Base-by-base conservation (phyloP, 2,797 vertebrate species). In the Spea hammondii region DNA sequence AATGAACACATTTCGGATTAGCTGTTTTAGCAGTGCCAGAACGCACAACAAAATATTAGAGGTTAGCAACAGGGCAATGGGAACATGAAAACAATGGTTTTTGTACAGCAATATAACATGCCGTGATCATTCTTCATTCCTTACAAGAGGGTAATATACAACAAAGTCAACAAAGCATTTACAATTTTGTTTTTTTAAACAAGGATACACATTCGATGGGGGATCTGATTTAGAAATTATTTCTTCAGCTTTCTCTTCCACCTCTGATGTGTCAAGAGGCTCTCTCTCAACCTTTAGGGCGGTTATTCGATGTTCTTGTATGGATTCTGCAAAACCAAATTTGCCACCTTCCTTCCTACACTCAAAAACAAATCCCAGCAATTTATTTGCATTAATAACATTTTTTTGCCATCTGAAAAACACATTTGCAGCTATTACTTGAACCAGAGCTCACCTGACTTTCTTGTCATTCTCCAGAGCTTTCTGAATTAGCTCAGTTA, bases 321-420 rank as follows among this genome's bases (percentile, higher is more conserved):
- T 87, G 0, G 96, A 98, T 83, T 99, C 98, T 0, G 96, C 97
- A 32, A 97, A 98, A 79, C 98, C 97, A 3, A 93, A 98, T 84
- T 92, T 95, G 0, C 93, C 92, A 0, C 97, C 96, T 69, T 96
- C 94, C 82, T 98, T 99, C 90, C 98, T 99, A 86, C n/a, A 10
- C 11, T 6, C 59, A 32, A 62, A 17, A 17, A 12, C 5, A 62
- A 51, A 32, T 32, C 32, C 32, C 32, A 32, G 32, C 32, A 32
- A 3, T 32, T 12, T 7, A 7, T 54, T 54, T 54, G 51, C 51
- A 54, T 7, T 54, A 12, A 7, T 7, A 7, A 54, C 2, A 32
- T 32, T 32, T 4, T 64, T 44, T 51, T 8, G 9, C 47, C 6
- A 70, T n/a, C 4, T 45, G 6, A 8, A 62, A 6, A 11, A 45